Conservation (phyloP, 2,888 invertebrate genomes). For the Entomobrya proxima region DNA sequence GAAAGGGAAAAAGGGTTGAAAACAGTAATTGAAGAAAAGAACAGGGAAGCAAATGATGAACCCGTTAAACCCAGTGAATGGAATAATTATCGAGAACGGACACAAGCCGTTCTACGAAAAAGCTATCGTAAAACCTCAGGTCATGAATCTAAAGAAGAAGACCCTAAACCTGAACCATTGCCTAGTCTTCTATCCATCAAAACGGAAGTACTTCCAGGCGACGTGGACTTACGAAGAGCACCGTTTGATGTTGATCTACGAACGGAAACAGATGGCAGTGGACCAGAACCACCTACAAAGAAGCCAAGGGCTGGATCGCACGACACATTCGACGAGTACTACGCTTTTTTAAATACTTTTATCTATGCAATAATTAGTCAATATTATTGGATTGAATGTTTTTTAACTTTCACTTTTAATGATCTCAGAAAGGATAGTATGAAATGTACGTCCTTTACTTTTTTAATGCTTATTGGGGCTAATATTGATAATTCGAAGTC, state of each 20-base stretch:
- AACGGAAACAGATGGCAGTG: constrained; percentile 44
- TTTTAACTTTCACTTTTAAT: constrained; percentile 25
- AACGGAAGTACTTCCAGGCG: constrained; percentile 30
- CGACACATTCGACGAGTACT: constrained; percentile 73
- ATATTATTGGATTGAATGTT: background rate
- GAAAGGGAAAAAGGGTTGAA: constrained; percentile 17
- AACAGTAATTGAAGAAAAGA: constrained; percentile 20
- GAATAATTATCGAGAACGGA: constrained; percentile 63
- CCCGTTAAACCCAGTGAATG: constrained; percentile 46
- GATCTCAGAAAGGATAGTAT: constrained; percentile 43
- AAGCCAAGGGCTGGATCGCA: constrained; percentile 56
- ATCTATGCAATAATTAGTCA: background rate
- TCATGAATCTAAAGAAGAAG: constrained; percentile 48
- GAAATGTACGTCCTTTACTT: constrained; percentile 42
- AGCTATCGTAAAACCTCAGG: constrained; percentile 67
- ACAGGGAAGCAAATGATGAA: constrained; percentile 10
- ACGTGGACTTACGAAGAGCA: constrained; percentile 67
- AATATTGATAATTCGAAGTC: constrained; percentile 35
- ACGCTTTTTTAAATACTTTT: constrained; percentile 71
- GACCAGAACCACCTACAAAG: constrained; percentile 65
- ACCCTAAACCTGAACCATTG: constrained; percentile 25
- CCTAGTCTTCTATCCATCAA: too few species aligned
- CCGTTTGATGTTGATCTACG: constrained; percentile 68
- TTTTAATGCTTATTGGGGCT: constrained; percentile 31
- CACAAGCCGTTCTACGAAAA: constrained; percentile 60